Conservation (phyloP, 2,888 invertebrate species). For the Drosophila mayaguana region DNA sequence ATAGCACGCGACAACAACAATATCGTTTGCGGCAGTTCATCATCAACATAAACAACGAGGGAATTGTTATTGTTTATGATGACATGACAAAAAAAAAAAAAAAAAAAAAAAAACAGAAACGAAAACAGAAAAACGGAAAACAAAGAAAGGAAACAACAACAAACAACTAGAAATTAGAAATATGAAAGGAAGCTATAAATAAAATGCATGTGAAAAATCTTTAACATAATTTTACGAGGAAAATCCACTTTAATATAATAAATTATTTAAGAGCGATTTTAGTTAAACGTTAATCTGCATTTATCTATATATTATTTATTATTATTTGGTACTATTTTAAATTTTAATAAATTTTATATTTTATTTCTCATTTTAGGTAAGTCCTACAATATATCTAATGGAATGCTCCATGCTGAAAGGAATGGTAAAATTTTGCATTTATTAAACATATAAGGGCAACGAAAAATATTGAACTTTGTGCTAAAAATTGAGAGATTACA, state of each 20-base stretch:
- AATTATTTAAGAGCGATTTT: not conserved
- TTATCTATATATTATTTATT: not conserved
- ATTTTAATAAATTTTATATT: not conserved
- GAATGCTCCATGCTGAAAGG: not conserved
- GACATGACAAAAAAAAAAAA: slow-evolving; percentile 30
- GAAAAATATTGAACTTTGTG: too few species aligned
- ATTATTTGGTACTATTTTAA: not conserved
- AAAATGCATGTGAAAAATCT: slow-evolving; percentile 15
- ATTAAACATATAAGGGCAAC: too few species aligned
- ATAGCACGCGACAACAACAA: slow-evolving; percentile 56
- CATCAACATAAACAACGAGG: slow-evolving; percentile 17
- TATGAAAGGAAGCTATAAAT: slow-evolving; percentile 36
- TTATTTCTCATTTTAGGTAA: slow-evolving; percentile 43
- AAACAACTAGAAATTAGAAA: not conserved
- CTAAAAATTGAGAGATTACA: too few species aligned
- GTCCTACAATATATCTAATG: not conserved
- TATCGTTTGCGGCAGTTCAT: slow-evolving; percentile 32
- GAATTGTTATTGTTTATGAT: slow-evolving; percentile 53
- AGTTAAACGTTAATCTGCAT: not conserved
- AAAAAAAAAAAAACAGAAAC: not conserved
- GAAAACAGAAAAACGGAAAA: not conserved
- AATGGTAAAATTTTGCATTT: not conserved
- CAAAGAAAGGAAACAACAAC: not conserved
- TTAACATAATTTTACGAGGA: not conserved
- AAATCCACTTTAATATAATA: not conserved